Evolutionary conservation across 2,888 invertebrate genomes (phyloP), one percentile per base, ranked within the genome.

Genomic region (Leistus spinibarbis): DNA sequence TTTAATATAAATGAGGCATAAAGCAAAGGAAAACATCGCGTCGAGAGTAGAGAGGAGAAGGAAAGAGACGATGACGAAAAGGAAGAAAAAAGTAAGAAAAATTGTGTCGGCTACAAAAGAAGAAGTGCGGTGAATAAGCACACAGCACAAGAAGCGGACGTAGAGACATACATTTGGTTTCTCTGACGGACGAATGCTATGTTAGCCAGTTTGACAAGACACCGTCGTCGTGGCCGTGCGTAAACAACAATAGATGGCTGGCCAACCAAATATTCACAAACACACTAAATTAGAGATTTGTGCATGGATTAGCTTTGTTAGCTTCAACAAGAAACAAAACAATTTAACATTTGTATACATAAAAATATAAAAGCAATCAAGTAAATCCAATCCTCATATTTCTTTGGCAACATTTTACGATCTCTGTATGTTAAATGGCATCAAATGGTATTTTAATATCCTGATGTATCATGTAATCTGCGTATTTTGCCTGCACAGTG

Each of bases 1-100:
- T 85, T 85, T 85, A 85, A 85, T 85, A 85, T 83, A 82, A 83
- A 83, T 82, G 79, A 80, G 80, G 79, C 78, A 77, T 76, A 77
- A 77, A 78, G 77, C 79, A 77, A 69, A 77, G 69, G 63, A n/a
- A 53, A 63, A 62, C 40, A 70, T 63, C 53, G 10, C 24, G 60
- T 63, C 22, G 10, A 40, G 60, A 17, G 7, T 1, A 56, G 56
- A 60, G 60, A 69, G 62, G 16, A 24, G 19, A 27, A 60, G 20
- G 22, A 22, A 20, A 9, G 71, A 24, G 71, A 63, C 60, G 60
- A 19, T 20, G 56, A 27, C 73, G 63, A 57, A 20, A n/a, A n/a
- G 10, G 64, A 24, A 65, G 54, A 72, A 69, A 73, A 73, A 73
- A 73, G 53, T 73, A 73, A 73, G 73, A 73, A 73, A 73, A 73